Base-by-base conservation (phyloP, 2,888 invertebrate species). In the Nasonia oneida region DNA sequence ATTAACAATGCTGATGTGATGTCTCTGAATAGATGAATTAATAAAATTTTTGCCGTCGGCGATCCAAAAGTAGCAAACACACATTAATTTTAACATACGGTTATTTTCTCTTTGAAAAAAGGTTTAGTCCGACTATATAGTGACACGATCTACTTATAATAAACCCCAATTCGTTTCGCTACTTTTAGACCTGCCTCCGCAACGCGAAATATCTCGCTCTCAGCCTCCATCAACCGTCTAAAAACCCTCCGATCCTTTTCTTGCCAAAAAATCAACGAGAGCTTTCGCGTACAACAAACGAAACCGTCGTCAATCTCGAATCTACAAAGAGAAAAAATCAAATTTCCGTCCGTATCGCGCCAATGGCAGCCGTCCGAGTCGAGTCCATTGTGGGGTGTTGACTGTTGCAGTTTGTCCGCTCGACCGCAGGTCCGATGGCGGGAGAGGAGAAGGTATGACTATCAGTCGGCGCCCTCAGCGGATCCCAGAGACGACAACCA, bases 391-490 rank as follows among this genome's bases (percentile, higher is more conserved):
- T 92, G 91, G 90, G 90, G 91, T 84, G 78, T 87, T 90, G 91
- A 92, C 91, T 92, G 93, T 94, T 96, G 92, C 96, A 97, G 97
- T 97, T 97, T 94, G 96, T 97, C 92, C 96, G 97, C 91, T 96
- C 96, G 89, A 96, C 94, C 92, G 96, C 95, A 93, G 96, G 94
- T 93, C 95, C 95, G 91, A 93, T 95, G 92, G 95, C 95, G 89
- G 96, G 95, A 90, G 97, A 97, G 94, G 97, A 97, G 93, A 97
- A 97, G 94, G 97, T 97, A 95, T 97, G 97, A 97, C 96, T 96
- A 94, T 95, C 93, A 90, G 91, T 86, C 92, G 92, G 90, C 93
- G 91, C 84, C 91, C 91, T 86, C 91, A 91, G 67, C 90, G 89
- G 92, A 77, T 90, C 92, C 83, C 89, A 92, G 89, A 90, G 93